Conservation (phyloP, 2,113 vertebrate species). For the Rhynchomys soricoides region DNA sequence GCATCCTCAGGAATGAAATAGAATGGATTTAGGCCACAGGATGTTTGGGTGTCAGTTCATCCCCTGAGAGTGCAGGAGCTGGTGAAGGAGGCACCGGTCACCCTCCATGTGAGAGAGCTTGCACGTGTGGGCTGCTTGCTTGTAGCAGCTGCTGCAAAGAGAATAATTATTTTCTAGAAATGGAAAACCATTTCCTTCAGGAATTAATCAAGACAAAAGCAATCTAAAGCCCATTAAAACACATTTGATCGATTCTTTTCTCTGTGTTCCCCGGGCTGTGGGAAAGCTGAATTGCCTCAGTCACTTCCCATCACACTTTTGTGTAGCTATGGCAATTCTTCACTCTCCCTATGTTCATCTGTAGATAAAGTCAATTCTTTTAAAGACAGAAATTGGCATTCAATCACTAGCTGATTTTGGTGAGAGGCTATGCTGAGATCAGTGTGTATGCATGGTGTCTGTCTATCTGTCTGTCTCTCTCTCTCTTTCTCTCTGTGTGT, state of each 20-base stretch:
- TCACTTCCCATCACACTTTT: background rate
- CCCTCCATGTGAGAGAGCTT: background rate
- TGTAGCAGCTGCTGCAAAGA: conserved; percentile 56
- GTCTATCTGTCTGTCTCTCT: background rate
- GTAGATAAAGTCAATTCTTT: background rate
- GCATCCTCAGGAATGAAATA: conserved; percentile 39
- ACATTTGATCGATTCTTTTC: background rate
- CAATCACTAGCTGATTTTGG: background rate
- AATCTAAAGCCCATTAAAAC: conserved; percentile 25
- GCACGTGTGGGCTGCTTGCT: conserved; percentile 38
- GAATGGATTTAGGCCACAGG: conserved; percentile 37
- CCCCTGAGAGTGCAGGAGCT: background rate
- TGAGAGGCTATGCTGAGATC: background rate
- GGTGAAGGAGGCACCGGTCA: background rate
- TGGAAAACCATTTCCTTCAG: conserved; percentile 60
- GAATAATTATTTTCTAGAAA: conserved; percentile 63
- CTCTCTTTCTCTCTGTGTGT: background rate
- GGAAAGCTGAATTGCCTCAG: background rate
- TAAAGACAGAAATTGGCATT: background rate
- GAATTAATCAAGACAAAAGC: conserved; percentile 52
- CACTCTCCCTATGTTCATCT: background rate
- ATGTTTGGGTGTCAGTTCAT: background rate
- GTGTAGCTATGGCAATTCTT: background rate
- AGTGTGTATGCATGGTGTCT: background rate
- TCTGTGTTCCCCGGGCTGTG: background rate